Percentiles rank a stretch among this genome's conserved stretches.
Evolutionary conservation across 2,113 vertebrate species (phyloP).

Genomic region (Aptenodytes forsteri): DNA sequence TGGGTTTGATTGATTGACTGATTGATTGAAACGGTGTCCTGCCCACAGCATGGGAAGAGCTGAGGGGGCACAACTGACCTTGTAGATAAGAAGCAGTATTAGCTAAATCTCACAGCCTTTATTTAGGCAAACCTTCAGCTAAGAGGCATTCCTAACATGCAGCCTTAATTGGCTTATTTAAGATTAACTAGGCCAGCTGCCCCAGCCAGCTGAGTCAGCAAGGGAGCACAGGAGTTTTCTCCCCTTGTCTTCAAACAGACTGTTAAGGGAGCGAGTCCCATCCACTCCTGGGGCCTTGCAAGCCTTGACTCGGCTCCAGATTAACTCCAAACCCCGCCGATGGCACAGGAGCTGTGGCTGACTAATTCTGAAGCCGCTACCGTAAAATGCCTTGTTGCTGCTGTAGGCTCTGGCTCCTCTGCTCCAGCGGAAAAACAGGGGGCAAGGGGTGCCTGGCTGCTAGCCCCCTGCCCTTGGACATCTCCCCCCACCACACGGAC

Average conservation of each 20-base stretch:
- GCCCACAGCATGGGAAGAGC: accelerated
- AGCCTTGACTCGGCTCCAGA: not conserved
- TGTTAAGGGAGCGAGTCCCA: not conserved
- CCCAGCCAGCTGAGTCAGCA: not conserved
- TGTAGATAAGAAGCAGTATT: not conserved
- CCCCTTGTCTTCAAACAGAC: not conserved
- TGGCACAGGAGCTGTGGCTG: not conserved
- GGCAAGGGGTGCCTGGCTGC: not conserved
- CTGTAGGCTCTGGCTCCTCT: not conserved
- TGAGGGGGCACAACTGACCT: not conserved
- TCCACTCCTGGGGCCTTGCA: not conserved
- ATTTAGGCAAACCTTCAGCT: not conserved
- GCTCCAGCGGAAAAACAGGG: accelerated
- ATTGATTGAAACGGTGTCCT: not conserved
- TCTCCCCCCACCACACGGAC: not conserved
- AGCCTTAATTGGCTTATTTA: slow-evolving; percentile 14
- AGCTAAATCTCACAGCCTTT: not conserved
- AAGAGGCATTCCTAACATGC: not conserved
- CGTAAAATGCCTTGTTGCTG: not conserved
- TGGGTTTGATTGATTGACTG: not conserved
- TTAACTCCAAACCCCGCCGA: not conserved
- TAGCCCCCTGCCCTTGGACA: not conserved
- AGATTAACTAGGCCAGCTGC: not conserved
- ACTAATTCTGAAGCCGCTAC: not conserved
- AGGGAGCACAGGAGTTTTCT: accelerated